These are phyloP conservation scores for Pyxicephalus adspersus DNA, from an alignment of 2,113 vertebrate species.

Conservation along the genomic window DNA sequence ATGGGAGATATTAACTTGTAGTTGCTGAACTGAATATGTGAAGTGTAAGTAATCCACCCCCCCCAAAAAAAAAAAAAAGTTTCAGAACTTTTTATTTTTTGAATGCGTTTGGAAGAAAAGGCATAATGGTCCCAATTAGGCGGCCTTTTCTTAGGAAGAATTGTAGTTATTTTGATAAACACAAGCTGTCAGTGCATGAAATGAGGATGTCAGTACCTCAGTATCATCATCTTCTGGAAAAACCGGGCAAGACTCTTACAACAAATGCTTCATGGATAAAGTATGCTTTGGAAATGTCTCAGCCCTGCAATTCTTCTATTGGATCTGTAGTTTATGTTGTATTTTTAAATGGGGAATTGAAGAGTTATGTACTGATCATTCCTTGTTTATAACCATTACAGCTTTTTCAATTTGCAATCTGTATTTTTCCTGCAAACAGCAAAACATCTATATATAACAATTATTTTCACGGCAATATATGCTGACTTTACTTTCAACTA, in stretches of 20 bases:
- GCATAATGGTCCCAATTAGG: conserved; percentile 64
- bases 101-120: conserved; percentile 59
- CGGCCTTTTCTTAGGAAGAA: conserved; percentile 62
- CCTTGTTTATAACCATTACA: too few relatives aligned
- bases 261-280: conserved; percentile 65
- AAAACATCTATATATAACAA: too few relatives aligned
- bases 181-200: conserved; percentile 65
- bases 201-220: conserved; percentile 49
- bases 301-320: conserved; percentile 69
- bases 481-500: too few relatives aligned
- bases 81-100: conserved; percentile 63
- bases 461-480: too few relatives aligned
- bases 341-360: too few relatives aligned
- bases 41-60: not conserved
- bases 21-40: conserved; percentile 1
- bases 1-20: conserved; percentile 65
- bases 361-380: too few relatives aligned
- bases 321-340: conserved; percentile 21
- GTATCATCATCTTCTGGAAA: conserved; percentile 58
- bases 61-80: conserved; percentile 58
- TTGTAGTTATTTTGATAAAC: conserved; percentile 68
- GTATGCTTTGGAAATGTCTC: conserved; percentile 59
- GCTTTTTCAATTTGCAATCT: too few relatives aligned
- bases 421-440: too few relatives aligned
- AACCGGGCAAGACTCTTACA: conserved; percentile 59